These are phyloP conservation scores for Gnatocerus cornutus DNA, from an alignment of 2,888 invertebrate species.

Conservation along the genomic window DNA sequence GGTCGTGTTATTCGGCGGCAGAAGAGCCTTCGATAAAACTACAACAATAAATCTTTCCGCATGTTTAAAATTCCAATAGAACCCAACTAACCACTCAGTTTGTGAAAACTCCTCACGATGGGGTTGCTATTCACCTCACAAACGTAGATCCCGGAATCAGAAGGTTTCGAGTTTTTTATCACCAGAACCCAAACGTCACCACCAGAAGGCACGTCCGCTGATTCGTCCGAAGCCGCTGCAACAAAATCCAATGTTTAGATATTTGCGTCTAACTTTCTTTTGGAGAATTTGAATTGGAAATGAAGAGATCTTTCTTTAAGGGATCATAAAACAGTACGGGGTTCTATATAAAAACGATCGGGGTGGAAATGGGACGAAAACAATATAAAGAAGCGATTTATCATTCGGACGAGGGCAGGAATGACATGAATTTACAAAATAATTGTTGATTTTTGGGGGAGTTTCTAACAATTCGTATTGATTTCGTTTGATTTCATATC, in stretches of 20 bases:
- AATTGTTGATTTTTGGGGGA: too few species aligned
- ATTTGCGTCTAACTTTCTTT: conserved; percentile 9
- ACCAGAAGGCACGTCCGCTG: conserved; percentile 72
- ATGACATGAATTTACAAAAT: too few species aligned
- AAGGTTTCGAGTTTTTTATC: conserved; percentile 79
- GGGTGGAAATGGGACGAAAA: conserved; percentile 44
- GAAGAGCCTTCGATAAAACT: conserved; percentile 78
- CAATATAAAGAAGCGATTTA: too few species aligned
- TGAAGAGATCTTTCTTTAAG: conserved; percentile 38
- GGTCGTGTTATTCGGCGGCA: conserved; percentile 76
- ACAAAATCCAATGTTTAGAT: conserved; percentile 25
- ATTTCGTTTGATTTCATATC: too few species aligned
- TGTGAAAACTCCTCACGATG: conserved; percentile 84
- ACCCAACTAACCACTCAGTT: conserved; percentile 78
- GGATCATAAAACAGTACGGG: conserved; percentile 32
- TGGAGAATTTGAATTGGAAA: conserved; percentile 45
- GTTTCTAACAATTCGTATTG: too few species aligned
- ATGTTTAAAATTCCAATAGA: neutral
- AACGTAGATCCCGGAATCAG: conserved; percentile 86
- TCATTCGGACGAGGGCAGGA: too few species aligned
- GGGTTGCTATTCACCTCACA: conserved; percentile 90
- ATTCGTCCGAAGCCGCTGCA: conserved; percentile 59
- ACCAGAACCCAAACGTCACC: conserved; percentile 91
- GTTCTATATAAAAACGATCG: conserved; percentile 27
- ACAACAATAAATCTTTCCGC: neutral